phyloP scores from a whole-genome alignment of 2,113 vertebrate species.

The Spheniscus mendiculus region DNA sequence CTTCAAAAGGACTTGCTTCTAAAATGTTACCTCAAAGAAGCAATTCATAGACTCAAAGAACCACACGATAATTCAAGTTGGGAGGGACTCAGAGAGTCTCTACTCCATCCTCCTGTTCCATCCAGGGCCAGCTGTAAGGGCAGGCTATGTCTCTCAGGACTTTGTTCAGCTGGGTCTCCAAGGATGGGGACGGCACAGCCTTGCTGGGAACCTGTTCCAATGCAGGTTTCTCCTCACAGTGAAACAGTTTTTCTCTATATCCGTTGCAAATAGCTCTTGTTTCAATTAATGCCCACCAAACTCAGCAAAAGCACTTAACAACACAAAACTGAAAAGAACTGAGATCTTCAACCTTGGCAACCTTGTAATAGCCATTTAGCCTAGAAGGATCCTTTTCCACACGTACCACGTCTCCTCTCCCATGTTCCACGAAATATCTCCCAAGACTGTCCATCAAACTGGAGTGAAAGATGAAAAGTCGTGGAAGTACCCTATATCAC shows the following conservation, averaged over 20 bases:
- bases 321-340: not conserved
- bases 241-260: not conserved
- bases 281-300: not conserved
- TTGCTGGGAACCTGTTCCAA: not conserved
- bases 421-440: not conserved
- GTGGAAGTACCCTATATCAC: not conserved
- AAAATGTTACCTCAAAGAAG: not conserved
- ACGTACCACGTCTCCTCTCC: fast-evolving
- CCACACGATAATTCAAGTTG: fast-evolving
- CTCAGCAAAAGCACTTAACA: not conserved
- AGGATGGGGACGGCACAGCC: fast-evolving
- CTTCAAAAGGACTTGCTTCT: not conserved
- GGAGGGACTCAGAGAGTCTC: not conserved
- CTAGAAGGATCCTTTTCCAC: not conserved
- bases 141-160: not conserved
- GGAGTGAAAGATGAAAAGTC: not conserved
- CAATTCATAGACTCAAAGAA: not conserved
- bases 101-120: not conserved
- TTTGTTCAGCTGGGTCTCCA: not conserved
- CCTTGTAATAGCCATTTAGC: not conserved
- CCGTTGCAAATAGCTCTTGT: not conserved
- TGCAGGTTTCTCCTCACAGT: not conserved
- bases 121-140: not conserved
- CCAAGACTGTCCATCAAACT: not conserved
- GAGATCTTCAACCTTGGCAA: not conserved